Evolutionary conservation across 1,140 invertebrate genomes (phyloP).

Genomic region (Pantala flavescens): DNA sequence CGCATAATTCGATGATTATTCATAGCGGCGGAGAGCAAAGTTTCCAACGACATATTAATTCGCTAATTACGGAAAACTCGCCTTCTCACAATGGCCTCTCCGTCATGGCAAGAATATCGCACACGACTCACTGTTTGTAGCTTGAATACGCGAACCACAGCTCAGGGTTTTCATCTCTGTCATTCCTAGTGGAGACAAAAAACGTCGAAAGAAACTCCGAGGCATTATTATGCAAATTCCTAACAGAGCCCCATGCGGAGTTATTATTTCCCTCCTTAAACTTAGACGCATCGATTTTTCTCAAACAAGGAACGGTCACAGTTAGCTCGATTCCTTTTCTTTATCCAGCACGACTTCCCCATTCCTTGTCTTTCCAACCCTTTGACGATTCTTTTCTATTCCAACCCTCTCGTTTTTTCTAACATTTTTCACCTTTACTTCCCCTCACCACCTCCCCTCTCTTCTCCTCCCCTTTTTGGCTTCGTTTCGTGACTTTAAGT

Average conservation of each 20-base stretch:
- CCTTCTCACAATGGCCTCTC: too few species aligned
- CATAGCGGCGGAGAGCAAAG: too few species aligned
- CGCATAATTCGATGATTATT: too few species aligned
- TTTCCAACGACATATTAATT: too few species aligned
- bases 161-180: too few species aligned
- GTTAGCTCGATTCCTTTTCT: too few species aligned
- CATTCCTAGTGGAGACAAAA: too few species aligned
- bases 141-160: too few species aligned
- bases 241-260: neutral
- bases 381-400: neutral
- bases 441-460: neutral
- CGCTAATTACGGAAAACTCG: too few species aligned
- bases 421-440: neutral
- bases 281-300: neutral
- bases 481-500: neutral
- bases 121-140: too few species aligned
- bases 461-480: neutral
- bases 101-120: too few species aligned
- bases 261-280: neutral
- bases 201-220: too few species aligned
- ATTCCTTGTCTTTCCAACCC: neutral
- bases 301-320: neutral
- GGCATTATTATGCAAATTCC: neutral
- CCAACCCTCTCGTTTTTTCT: neutral
- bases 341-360: neutral